Evolutionary conservation across 1,140 invertebrate species (phyloP).

Genomic region (Drosophila bocki): DNA sequence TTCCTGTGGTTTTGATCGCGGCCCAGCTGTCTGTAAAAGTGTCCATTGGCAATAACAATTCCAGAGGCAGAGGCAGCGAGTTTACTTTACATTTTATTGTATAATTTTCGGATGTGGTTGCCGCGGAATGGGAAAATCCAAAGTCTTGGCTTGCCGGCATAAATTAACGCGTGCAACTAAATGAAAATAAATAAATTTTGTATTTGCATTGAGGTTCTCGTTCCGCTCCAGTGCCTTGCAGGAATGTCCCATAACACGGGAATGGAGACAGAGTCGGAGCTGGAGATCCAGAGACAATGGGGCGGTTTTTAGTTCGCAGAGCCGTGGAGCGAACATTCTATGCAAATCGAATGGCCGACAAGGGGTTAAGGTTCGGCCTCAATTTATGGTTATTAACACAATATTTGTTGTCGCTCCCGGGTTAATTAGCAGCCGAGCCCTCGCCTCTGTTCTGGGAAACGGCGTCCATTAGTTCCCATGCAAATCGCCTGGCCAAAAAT

Average conservation of each 20-base stretch:
- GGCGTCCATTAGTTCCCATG: constrained; percentile 58
- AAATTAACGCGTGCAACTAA: constrained; percentile 82
- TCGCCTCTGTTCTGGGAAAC: constrained; percentile 35
- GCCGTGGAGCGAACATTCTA: constrained; percentile 52
- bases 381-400: constrained; percentile 80
- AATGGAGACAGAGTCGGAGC: constrained; percentile 2
- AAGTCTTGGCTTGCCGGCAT: constrained; percentile 46
- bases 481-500: constrained; percentile 69
- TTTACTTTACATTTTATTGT: constrained; percentile 82
- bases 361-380: constrained; percentile 64
- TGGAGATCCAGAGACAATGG: constrained; percentile 61
- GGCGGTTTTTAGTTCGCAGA: constrained; percentile 64
- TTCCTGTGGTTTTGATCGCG: constrained; percentile 56
- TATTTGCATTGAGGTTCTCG: constrained; percentile 66
- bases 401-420: constrained; percentile 62
- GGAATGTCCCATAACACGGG: constrained; percentile 52
- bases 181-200: constrained; percentile 77
- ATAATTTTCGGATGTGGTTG: constrained; percentile 83
- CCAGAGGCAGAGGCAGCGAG: constrained; percentile 40
- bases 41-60: constrained; percentile 58
- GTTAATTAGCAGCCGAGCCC: constrained; percentile 64
- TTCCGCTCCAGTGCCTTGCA: constrained; percentile 55
- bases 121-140: constrained; percentile 14
- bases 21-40: constrained; percentile 75
- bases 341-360: constrained; percentile 60